Evolutionary conservation across 2,113 vertebrate genomes (phyloP), one percentile per base, ranked within the genome.

Genomic region (Sterrhoptilus dennistouni): DNA sequence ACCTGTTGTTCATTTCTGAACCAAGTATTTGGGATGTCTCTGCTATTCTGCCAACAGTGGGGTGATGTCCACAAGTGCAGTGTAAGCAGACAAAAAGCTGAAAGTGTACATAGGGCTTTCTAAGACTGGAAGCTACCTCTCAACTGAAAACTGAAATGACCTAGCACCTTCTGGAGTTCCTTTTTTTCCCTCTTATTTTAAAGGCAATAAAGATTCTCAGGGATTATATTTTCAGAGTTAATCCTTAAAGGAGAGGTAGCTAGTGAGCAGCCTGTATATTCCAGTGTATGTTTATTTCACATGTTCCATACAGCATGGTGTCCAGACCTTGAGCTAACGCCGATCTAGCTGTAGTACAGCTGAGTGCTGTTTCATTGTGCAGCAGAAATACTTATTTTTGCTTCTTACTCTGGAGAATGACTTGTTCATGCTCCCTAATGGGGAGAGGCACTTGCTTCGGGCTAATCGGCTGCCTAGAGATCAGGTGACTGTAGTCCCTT

Each of bases 241-340:
- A 45, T 38, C 29, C 47, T 78, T 87, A 57, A 14, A 65, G 42
- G 17, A 89, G 14, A 36, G 53, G 31, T 36, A 36, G 28, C 16
- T 35, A 50, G 13, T 65, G 47, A 54, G 42, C 28, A 36, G 35
- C 14, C 28, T 11, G 29, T 49, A 14, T 75, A 25, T 87, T 79
- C 90, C 8, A 8, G n/a, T 12, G 8, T 60, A 20, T n/a, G 35
- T 44, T 59, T 59, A 59, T 59, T 59, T 13, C 17, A 10, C 3
- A 0, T 57, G 16, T 33, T 63, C 23, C 16, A 14, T 52, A 4
- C 38, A 42, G 17, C 0, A 0, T 18, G 16, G 21, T 60, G n/a
- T 56, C 14, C 40, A 44, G 29, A 64, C 44, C 36, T 68, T 45
- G 54, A 78, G 57, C 75, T 68, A 12, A 35, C 50, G 52, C 52